Evolutionary conservation across 1,140 invertebrate species (phyloP).

Genomic region (Pygmarrhopalites habei): DNA sequence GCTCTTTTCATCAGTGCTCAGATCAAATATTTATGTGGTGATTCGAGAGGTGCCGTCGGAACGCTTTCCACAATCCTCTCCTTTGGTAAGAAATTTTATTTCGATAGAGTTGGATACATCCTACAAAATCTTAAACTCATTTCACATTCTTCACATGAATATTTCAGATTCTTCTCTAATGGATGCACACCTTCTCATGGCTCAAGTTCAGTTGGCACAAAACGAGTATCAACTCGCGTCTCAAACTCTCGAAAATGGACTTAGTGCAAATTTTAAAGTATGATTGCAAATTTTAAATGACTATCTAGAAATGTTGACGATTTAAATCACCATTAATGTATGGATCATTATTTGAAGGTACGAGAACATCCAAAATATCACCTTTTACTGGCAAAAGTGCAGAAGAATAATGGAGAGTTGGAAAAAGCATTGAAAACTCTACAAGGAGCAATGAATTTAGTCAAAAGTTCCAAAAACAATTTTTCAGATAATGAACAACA

Average conservation of each 20-base stretch:
- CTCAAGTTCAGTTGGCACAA: slow-evolving; percentile 69
- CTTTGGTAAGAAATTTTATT: slow-evolving; percentile 39
- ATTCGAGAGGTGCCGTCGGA: slow-evolving; percentile 56
- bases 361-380: slow-evolving; percentile 85
- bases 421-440: slow-evolving; percentile 69
- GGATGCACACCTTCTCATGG: slow-evolving; percentile 76
- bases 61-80: slow-evolving; percentile 67
- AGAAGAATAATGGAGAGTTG: slow-evolving; percentile 65
- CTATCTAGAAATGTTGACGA: no score
- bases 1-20: slow-evolving; percentile 69
- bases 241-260: slow-evolving; percentile 75
- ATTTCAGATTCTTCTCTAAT: slow-evolving; percentile 63
- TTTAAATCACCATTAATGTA: neutral
- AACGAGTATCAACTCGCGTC: slow-evolving; percentile 68
- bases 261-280: slow-evolving; percentile 84
- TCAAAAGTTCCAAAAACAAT: slow-evolving; percentile 42
- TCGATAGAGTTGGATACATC: no score
- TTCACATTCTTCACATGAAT: no score
- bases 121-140: slow-evolving; percentile 8
- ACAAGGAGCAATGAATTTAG: slow-evolving; percentile 57
- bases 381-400: slow-evolving; percentile 71
- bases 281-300: no score
- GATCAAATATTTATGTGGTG: slow-evolving; percentile 69
- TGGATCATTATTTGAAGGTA: slow-evolving; percentile 50
- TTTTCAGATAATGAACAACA: slow-evolving; percentile 46